Evolutionary conservation across 2,797 vertebrate species (phyloP).

Genomic region (Tragelaphus oryx): DNA sequence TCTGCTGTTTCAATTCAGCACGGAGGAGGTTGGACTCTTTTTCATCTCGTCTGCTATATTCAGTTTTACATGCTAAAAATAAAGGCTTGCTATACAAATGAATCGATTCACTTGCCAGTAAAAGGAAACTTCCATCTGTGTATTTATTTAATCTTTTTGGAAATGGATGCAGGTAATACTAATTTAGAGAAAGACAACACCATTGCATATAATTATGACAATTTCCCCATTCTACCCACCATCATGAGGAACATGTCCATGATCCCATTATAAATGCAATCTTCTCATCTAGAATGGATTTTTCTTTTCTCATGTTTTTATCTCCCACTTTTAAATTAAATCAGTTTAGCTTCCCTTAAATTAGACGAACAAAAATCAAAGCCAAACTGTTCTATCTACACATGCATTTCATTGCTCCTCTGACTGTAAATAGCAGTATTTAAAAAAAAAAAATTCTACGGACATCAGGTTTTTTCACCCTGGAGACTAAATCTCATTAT

Average conservation of each 20-base stretch:
- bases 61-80: background rate
- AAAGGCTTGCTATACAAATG: background rate
- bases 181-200: slow-evolving; percentile 15
- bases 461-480: background rate
- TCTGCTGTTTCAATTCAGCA: background rate
- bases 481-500: slow-evolving; percentile 19
- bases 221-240: background rate
- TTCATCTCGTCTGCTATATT: background rate
- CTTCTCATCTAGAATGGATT: slow-evolving; percentile 49
- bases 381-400: slow-evolving; percentile 9
- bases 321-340: slow-evolving; percentile 58
- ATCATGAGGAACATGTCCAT: background rate
- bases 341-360: slow-evolving; percentile 48
- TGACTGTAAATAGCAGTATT: slow-evolving; percentile 26
- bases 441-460: background rate
- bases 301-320: slow-evolving; percentile 49
- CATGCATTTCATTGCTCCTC: slow-evolving; percentile 1
- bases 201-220: slow-evolving; percentile 20
- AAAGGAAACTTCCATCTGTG: background rate
- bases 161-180: slow-evolving; percentile 17
- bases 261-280: slow-evolving; percentile 15
- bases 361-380: slow-evolving; percentile 53
- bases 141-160: background rate
- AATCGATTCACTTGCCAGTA: background rate
- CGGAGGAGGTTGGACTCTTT: background rate